Conservation (phyloP, 1,140 invertebrate species). For the Hesperophylax magnus region DNA sequence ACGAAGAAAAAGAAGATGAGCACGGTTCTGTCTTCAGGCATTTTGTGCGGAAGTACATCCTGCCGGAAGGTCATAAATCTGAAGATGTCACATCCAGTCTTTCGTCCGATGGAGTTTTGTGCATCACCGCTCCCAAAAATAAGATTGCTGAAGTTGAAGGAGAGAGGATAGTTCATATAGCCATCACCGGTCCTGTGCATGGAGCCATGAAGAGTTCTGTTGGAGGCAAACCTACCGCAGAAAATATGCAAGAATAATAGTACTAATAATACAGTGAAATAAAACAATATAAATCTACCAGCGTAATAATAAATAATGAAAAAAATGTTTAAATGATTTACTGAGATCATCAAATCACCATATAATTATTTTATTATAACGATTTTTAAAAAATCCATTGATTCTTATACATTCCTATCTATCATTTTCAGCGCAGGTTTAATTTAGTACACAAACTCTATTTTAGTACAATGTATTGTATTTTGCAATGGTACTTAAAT, state of each 20-base stretch:
- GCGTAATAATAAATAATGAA: too few species aligned
- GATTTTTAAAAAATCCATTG: too few species aligned
- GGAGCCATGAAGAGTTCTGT: constrained; percentile 75
- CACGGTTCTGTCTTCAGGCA: constrained; percentile 82
- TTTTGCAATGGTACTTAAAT: too few species aligned
- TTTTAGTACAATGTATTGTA: too few species aligned
- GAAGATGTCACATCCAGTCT: constrained; percentile 77
- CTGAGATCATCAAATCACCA: too few species aligned
- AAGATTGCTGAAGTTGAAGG: constrained; percentile 60
- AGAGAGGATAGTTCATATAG: constrained; percentile 62
- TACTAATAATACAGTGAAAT: constrained; percentile 57
- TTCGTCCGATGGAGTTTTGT: constrained; percentile 82
- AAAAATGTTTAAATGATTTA: too few species aligned
- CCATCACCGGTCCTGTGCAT: constrained; percentile 59
- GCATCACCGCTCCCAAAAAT: constrained; percentile 74
- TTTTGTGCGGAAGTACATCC: constrained; percentile 78
- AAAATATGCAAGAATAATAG: constrained; percentile 78
- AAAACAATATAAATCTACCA: too few species aligned
- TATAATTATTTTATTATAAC: too few species aligned
- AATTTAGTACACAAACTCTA: too few species aligned
- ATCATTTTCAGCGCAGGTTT: too few species aligned
- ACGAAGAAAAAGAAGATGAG: constrained; percentile 82
- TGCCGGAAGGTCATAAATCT: constrained; percentile 78
- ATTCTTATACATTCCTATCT: too few species aligned
- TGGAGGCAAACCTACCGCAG: constrained; percentile 79